Conservation (phyloP, 2,113 vertebrate species). For the Hoplias malabaricus region DNA sequence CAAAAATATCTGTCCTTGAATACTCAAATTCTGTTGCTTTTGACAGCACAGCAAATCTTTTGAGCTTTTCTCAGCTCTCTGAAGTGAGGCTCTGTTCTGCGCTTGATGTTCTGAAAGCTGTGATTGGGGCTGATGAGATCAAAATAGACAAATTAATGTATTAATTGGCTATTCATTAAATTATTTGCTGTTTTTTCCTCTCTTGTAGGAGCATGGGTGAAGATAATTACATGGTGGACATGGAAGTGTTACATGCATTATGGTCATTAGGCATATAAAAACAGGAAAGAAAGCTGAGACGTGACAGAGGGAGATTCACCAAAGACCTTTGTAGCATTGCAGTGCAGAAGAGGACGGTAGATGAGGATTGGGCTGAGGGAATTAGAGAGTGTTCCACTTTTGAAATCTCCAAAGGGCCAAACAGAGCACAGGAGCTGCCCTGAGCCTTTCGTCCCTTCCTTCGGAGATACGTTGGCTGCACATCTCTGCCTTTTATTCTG, state of each 20-base stretch:
- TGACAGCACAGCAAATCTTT: not conserved
- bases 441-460: not conserved
- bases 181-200: conserved; percentile 21
- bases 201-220: conserved; percentile 14
- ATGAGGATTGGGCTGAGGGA: not conserved
- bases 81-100: not conserved
- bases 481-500: conserved; percentile 44
- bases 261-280: not conserved
- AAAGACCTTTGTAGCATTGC: conserved; percentile 2
- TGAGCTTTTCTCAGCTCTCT: conserved; percentile 1
- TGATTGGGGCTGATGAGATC: conserved; percentile 28
- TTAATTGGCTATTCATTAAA: conserved; percentile 28
- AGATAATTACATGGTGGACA: conserved; percentile 4
- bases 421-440: conserved; percentile 10
- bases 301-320: not conserved
- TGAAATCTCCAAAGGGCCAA: conserved; percentile 2
- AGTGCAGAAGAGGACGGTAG: not conserved
- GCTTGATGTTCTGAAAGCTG: conserved; percentile 11
- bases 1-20: not conserved
- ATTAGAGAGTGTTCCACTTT: not conserved
- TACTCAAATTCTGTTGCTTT: not conserved
- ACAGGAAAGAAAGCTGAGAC: not conserved
- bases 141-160: conserved; percentile 24
- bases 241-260: conserved; percentile 7
- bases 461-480: conserved; percentile 10